phyloP scores from a whole-genome alignment of 2,797 vertebrate species.

The Cephalopachus bancanus region DNA sequence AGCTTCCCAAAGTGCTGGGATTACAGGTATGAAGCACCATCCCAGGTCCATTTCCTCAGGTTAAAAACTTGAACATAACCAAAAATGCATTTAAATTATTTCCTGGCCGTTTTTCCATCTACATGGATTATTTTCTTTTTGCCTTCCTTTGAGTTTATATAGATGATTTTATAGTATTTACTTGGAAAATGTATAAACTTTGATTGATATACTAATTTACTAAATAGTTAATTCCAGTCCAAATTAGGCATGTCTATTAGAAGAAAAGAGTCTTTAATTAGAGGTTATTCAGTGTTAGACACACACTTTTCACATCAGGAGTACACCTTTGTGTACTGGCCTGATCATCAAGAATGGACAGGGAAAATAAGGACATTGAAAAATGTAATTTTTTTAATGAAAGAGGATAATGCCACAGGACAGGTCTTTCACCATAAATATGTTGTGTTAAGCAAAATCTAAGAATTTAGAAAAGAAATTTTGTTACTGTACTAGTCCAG shows the following conservation, averaged over 20 bases:
- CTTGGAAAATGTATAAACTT: conserved; percentile 17
- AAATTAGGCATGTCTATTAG: conserved; percentile 8
- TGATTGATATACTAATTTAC: background rate
- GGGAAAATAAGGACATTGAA: background rate
- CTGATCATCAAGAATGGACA: background rate
- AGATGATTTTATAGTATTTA: background rate
- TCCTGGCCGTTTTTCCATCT: conserved; percentile 6
- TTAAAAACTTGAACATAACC: background rate
- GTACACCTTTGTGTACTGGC: background rate
- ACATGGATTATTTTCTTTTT: background rate
- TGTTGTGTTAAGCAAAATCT: background rate
- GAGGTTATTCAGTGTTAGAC: background rate
- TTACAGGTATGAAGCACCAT: too few relatives aligned
- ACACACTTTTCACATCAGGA: conserved; percentile 2
- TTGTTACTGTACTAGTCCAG: background rate
- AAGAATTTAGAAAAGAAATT: background rate
- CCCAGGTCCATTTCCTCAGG: background rate
- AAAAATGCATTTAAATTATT: background rate
- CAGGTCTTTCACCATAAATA: conserved; percentile 8
- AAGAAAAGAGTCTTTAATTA: conserved; percentile 40
- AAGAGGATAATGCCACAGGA: background rate
- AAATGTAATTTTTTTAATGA: background rate
- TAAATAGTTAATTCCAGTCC: conserved; percentile 22
- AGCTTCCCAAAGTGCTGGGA: too few relatives aligned
- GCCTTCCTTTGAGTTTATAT: background rate